Base-by-base conservation (phyloP, 2,888 invertebrate species). In the Diarsia rubi region DNA sequence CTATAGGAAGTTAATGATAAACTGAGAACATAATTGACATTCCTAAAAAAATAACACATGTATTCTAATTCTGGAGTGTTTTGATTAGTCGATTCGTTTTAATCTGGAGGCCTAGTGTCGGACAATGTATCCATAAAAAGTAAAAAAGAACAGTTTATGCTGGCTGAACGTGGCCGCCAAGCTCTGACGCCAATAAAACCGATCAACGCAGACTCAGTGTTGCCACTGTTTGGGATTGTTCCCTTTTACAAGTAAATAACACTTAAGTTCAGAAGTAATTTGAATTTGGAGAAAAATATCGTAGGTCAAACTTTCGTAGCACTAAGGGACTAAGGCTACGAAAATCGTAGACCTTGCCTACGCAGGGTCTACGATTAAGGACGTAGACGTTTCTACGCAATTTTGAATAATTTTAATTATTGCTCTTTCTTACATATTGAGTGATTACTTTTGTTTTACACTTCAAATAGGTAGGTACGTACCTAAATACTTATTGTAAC, bases 151-250 rank as follows among this genome's bases (percentile, higher is more conserved):
- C 79, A 88, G 90, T 93, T 93, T 93, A 93, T 91, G n/a, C n/a
- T n/a, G 90, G 89, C 78, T 83, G 90, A 92, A 90, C 93, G 91
- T 91, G 91, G 91, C 88, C 88, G 86, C 90, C 79, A 89, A 90
- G 82, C 90, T 85, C 89, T 90, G 92, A 92, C 91, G 90, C 92
- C 92, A 92, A 93, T 94, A 94, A 92, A 93, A 91, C 89, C 88
- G 90, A 93, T 94, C 92, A 90, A 91, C 91, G 88, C 88, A 88
- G 87, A 82, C 83, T 42, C 60, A 76, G 81, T 83, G 81, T 85
- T 86, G 82, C 86, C 60, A 84, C 70, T 45, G 68, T 64, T 73
- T 70, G 57, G 69, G 84, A 82, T 73, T 78, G 71, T 69, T 65
- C 76, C 63, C n/a, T 47, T 42, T 14, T 71, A 60, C 12, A 24